These are phyloP conservation scores for Crotalus helleri DNA, from an alignment of 2,113 vertebrate species.

Conservation along the genomic window DNA sequence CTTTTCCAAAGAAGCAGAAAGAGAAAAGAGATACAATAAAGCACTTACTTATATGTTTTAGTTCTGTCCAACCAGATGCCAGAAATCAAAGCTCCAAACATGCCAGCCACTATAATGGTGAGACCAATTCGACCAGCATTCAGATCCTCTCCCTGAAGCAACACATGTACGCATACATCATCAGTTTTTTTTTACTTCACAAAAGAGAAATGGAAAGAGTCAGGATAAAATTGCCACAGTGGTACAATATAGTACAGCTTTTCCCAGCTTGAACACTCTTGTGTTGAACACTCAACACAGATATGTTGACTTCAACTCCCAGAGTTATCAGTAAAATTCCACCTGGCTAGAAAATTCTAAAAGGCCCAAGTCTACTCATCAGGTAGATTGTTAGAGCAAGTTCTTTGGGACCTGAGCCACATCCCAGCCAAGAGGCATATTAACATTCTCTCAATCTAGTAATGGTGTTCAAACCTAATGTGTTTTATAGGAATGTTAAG, in stretches of 20 bases:
- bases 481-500: background rate
- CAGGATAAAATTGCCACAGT: background rate
- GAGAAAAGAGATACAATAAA: conserved; percentile 19
- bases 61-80: conserved; percentile 95
- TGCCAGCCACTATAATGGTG: conserved; percentile 87
- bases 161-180: conserved; percentile 41
- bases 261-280: background rate
- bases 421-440: background rate
- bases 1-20: conserved; percentile 1
- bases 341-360: background rate
- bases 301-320: background rate
- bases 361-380: background rate
- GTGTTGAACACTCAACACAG: background rate
- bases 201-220: background rate
- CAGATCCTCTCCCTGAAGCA: conserved; percentile 85
- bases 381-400: background rate
- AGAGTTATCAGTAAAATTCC: background rate
- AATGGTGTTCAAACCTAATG: background rate
- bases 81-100: conserved; percentile 87
- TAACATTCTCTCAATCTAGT: background rate
- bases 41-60: conserved; percentile 93
- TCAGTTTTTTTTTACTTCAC: conserved; percentile 3
- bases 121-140: conserved; percentile 95
- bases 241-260: background rate
- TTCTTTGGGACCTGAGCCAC: background rate